phyloP scores from a whole-genome alignment of 2,888 invertebrate genomes.

The Deilephila elpenor region DNA sequence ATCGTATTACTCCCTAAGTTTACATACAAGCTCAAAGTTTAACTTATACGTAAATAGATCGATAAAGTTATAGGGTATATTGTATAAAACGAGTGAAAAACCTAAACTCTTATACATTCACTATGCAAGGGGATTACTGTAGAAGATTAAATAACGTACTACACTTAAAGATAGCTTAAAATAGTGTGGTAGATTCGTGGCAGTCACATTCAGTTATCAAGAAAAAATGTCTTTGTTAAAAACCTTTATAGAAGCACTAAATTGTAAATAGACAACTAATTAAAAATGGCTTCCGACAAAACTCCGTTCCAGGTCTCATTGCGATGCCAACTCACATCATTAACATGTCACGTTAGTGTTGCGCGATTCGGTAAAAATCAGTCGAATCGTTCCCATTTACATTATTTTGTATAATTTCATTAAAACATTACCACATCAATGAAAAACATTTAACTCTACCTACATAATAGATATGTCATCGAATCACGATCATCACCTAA shows the following conservation, averaged over 20 bases:
- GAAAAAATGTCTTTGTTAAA: slow-evolving; percentile 13
- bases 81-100: slow-evolving; percentile 85
- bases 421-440: slow-evolving; percentile 27
- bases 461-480: slow-evolving; percentile 82
- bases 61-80: slow-evolving; percentile 77
- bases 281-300: slow-evolving; percentile 23
- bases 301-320: slow-evolving; percentile 16
- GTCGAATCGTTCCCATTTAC: slow-evolving; percentile 22
- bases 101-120: slow-evolving; percentile 78
- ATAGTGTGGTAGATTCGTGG: slow-evolving; percentile 67
- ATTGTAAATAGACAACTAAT: slow-evolving; percentile 27
- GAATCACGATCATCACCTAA: slow-evolving; percentile 78
- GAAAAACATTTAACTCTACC: slow-evolving; percentile 58
- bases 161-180: slow-evolving; percentile 83
- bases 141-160: slow-evolving; percentile 77
- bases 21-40: slow-evolving; percentile 82
- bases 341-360: slow-evolving; percentile 13
- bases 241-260: slow-evolving; percentile 18
- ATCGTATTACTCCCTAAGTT: slow-evolving; percentile 57
- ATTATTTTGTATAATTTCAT: slow-evolving; percentile 13
- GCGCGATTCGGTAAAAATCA: slow-evolving; percentile 22
- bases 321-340: background rate
- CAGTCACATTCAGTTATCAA: slow-evolving; percentile 43
- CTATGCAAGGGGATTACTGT: slow-evolving; percentile 80
- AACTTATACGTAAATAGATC: slow-evolving; percentile 79